These are phyloP conservation scores for Centropus unirufus DNA, from an alignment of 2,113 vertebrate genomes.

Conservation along the genomic window DNA sequence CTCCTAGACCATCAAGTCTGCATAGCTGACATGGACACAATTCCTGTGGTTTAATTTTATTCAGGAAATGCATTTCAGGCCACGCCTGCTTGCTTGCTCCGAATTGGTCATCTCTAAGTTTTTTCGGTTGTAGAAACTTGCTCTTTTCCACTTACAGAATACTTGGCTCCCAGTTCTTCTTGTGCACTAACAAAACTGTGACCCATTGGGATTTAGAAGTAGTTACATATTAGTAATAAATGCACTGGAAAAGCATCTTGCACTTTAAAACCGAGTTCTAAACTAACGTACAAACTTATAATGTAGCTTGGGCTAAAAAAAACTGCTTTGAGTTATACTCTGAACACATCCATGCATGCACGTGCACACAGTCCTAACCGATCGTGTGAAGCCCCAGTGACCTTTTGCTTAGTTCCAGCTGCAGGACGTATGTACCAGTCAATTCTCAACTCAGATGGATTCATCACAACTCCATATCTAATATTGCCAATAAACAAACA, in stretches of 20 bases:
- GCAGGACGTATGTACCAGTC: not conserved
- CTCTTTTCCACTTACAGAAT: not conserved
- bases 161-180: not conserved
- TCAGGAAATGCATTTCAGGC: not conserved
- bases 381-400: not conserved
- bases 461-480: not conserved
- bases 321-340: not conserved
- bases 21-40: not conserved
- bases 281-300: not conserved
- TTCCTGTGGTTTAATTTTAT: not conserved
- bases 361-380: conserved; percentile 9
- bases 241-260: not conserved
- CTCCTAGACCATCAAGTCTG: not conserved
- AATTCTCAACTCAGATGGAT: not conserved
- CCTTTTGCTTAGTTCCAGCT: conserved; percentile 8
- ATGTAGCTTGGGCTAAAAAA: not conserved
- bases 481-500: not conserved
- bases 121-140: not conserved
- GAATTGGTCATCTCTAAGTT: not conserved
- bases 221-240: not conserved
- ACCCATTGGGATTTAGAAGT: not conserved
- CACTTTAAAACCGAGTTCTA: not conserved
- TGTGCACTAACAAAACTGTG: not conserved
- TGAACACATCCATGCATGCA: not conserved
- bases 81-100: not conserved